Evolutionary conservation across 2,113 vertebrate species (phyloP).

Genomic region (Stegostoma tigrinum): DNA sequence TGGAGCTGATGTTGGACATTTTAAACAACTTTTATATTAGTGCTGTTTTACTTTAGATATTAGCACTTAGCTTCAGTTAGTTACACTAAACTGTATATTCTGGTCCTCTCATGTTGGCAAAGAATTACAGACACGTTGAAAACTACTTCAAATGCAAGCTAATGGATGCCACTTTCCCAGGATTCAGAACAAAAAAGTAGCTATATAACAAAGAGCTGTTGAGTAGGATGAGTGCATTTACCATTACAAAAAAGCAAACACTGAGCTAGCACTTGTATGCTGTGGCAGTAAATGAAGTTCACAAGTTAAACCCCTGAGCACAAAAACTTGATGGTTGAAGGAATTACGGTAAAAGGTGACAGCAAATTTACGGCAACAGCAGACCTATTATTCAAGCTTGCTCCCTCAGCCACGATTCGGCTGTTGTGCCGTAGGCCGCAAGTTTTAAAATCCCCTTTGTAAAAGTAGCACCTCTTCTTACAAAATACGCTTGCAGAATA

Average conservation of each 20-base stretch:
- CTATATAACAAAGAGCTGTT: background rate
- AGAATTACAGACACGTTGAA: background rate
- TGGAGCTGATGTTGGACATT: background rate
- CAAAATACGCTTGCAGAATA: background rate
- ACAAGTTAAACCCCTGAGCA: background rate
- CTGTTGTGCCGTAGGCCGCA: background rate
- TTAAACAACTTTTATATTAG: background rate
- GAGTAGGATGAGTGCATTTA: background rate
- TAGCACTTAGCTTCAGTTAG: background rate
- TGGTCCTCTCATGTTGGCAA: background rate
- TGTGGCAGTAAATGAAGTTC: background rate
- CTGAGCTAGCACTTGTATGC: background rate
- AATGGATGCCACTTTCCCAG: background rate
- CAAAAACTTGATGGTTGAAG: background rate
- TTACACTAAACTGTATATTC: background rate
- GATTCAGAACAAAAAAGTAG: background rate
- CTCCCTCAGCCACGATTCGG: background rate
- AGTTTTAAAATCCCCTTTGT: background rate
- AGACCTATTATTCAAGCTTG: background rate
- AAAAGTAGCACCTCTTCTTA: background rate
- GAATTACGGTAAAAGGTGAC: background rate
- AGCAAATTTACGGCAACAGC: too few species aligned
- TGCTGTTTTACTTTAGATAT: background rate
- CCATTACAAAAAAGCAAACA: background rate
- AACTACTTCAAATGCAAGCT: background rate